Evolutionary conservation across 1,140 invertebrate species (phyloP), one percentile per base, ranked within the genome.

Genomic region (Paralvinella palmiformis): DNA sequence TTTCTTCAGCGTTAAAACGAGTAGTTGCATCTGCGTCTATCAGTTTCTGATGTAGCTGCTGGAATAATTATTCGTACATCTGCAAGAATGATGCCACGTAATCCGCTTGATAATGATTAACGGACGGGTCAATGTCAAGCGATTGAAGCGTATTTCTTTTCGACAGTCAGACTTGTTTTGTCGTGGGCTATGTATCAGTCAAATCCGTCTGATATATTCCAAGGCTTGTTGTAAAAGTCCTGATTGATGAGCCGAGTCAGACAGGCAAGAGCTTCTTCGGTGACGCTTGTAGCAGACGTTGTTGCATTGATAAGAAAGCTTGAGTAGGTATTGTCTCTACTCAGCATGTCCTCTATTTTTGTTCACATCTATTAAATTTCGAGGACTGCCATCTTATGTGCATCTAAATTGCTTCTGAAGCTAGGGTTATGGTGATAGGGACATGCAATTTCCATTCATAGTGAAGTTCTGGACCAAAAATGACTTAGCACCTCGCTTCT

Each of bases 221-320:
- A 60, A 41, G 36, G 37, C 22, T 60, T 60, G 0, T 45, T 32
- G 36, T 45, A 32, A 45, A 60, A 45, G n/a, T 60, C 22, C 36
- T 60, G 58, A 60, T 60, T 60, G 13, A 60, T 60, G 24, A 60
- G 1, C 36, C 58, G 33, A 36, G 58, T 60, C 24, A 44, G 13
- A 24, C 36, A 60, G 58, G 36, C 58, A 44, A 60, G 50, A 24
- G 58, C 36, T 44, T 41, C 1, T 13, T 60, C 37, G 24, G 35
- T 60, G 58, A 60, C 58, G 36, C 58, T 60, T 36, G 33, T 41
- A n/a, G 58, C 33, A 15, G 15, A 37, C 24, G 37, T 36, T 60
- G 58, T 60, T 36, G 58, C 58, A 41, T 45, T 60, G 24, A 60
- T 37, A 22, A 60, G 58, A 60, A 60, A 36, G 20, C 41, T 60